Percentiles rank a stretch among this genome's conserved stretches.
Evolutionary conservation across 1,140 invertebrate genomes (phyloP).

Genomic region (Apis laboriosa): DNA sequence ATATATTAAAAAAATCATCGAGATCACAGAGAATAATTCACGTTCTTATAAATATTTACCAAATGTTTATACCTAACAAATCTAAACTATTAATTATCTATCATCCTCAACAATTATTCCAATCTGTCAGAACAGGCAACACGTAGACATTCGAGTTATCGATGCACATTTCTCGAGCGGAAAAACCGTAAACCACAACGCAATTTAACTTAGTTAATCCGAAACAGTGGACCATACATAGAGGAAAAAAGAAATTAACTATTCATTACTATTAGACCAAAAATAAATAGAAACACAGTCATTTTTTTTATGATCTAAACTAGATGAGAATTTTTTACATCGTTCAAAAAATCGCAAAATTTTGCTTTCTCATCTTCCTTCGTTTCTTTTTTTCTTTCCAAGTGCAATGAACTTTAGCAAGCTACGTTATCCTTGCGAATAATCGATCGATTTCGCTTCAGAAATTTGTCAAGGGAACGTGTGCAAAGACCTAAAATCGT

Average conservation of each 20-base stretch:
- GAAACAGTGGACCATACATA: slow-evolving; percentile 3
- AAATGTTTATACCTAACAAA: too few species aligned
- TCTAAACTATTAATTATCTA: too few species aligned
- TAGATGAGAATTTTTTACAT: slow-evolving; percentile 9
- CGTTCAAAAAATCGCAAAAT: slow-evolving; percentile 18
- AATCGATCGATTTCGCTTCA: slow-evolving; percentile 12
- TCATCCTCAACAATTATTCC: too few species aligned
- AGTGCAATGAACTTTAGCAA: neutral
- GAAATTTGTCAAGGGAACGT: slow-evolving; percentile 8
- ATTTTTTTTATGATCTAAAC: neutral
- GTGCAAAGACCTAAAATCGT: slow-evolving; percentile 11
- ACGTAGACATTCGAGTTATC: slow-evolving; percentile 40
- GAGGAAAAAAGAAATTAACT: slow-evolving; percentile 56
- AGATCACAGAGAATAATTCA: too few species aligned
- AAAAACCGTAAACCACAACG: slow-evolving; percentile 61
- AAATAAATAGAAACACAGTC: slow-evolving; percentile 21
- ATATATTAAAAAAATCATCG: too few species aligned
- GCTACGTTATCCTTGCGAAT: neutral
- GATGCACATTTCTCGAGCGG: slow-evolving; percentile 30
- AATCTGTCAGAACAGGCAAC: neutral
- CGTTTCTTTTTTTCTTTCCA: neutral
- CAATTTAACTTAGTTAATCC: slow-evolving; percentile 59
- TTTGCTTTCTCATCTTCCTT: neutral
- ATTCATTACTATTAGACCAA: slow-evolving; percentile 47
- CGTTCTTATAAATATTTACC: too few species aligned